Conservation (phyloP, 1,140 invertebrate species). For the Copidosoma floridanum region DNA sequence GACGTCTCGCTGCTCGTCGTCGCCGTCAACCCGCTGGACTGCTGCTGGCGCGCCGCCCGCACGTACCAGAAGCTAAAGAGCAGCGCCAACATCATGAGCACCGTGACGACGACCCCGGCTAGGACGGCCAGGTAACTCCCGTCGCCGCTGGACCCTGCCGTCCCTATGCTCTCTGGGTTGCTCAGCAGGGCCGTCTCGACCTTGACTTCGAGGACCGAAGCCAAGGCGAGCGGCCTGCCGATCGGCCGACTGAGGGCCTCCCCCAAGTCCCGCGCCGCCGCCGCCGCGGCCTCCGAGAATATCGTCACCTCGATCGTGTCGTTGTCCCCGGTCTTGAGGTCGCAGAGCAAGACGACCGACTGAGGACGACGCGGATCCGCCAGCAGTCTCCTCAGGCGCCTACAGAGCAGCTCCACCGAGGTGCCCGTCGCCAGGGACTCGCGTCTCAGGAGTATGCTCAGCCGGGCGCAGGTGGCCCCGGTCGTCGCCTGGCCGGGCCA, state of each 20-base stretch:
- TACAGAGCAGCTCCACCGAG: slow-evolving; percentile 71
- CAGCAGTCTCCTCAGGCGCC: slow-evolving; percentile 65
- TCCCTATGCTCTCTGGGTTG: slow-evolving; percentile 56
- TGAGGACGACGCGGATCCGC: slow-evolving; percentile 62
- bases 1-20: slow-evolving; percentile 57
- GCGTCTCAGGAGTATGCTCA: slow-evolving; percentile 70
- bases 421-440: slow-evolving; percentile 67
- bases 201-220: slow-evolving; percentile 77
- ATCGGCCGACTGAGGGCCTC: slow-evolving; percentile 69
- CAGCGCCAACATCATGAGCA: slow-evolving; percentile 42
- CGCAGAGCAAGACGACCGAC: slow-evolving; percentile 74
- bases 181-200: slow-evolving; percentile 67
- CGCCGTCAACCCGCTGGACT: slow-evolving; percentile 48
- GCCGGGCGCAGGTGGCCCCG: slow-evolving; percentile 67
- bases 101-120: slow-evolving; percentile 50
- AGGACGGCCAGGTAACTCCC: slow-evolving; percentile 55
- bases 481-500: slow-evolving; percentile 71
- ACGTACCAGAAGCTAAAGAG: slow-evolving; percentile 51
- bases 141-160: slow-evolving; percentile 56
- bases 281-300: slow-evolving; percentile 60
- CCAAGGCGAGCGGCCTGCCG: slow-evolving; percentile 60
- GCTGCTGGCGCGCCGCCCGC: slow-evolving; percentile 36
- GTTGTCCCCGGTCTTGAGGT: slow-evolving; percentile 73
- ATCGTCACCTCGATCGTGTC: slow-evolving; percentile 86
- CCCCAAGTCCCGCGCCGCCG: slow-evolving; percentile 66